Evolutionary conservation across 2,888 invertebrate species (phyloP), one percentile per base, ranked within the genome.

Genomic region (Thymelicus acteon): DNA sequence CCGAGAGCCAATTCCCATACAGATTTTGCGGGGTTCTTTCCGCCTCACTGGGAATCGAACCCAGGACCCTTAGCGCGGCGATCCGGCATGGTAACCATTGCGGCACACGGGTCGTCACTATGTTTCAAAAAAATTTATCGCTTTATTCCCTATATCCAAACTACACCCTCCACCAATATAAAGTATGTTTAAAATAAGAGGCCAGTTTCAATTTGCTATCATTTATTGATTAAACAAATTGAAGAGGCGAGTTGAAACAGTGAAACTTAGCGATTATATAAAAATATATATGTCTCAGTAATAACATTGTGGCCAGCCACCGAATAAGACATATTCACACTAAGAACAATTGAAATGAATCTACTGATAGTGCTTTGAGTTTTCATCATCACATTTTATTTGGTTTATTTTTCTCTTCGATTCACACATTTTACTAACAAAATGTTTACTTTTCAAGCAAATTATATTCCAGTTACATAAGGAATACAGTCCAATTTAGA

Each of bases 211-310:
- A 93, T 92, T 91, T 92, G 93, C 85, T 87, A 91, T 90, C 84
- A 85, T 93, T 93, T 93, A 92, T 93, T 93, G 91, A 92, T 89
- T 87, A 89, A 79, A 92, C 92, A 93, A 93, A 93, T 93, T 92
- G 92, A 88, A 85, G 82, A 87, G 83, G 82, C 85, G 84, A 89
- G 81, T 89, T 82, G 84, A 87, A 89, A 91, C 85, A 90, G 84
- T 85, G 85, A 85, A 84, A 85, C 84, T 85, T 77, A 80, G 83
- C 78, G 78, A 85, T 85, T 84, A 84, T 84, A 89, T 86, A 90
- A 90, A 92, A 92, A 88, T 87, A 83, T 84, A 83, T 82, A 85
- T 78, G 85, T 87, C 88, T 89, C 84, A 87, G 85, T 82, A 85
- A 84, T 80, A 82, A 81, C 83, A 83, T 76, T 73, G 93, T 93